Evolutionary conservation across 2,888 invertebrate species (phyloP).

Genomic region (Acanthacorydalis orientalis): DNA sequence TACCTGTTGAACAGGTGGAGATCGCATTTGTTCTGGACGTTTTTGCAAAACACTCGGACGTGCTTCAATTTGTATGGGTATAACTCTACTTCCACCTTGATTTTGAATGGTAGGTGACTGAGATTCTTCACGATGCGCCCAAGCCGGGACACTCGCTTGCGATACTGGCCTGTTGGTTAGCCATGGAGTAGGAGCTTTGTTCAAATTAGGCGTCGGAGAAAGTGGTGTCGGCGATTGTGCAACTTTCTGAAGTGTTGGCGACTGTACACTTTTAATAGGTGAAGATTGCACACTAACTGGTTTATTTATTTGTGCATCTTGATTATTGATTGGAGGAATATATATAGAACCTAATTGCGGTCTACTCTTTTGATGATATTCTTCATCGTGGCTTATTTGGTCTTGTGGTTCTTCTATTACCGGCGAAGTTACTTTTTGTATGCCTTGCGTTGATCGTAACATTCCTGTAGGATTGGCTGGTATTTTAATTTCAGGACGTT

Average conservation of each 20-base stretch:
- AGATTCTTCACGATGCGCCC: constrained; percentile 23
- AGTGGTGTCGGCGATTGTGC: constrained; percentile 17
- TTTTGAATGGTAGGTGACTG: constrained; percentile 20
- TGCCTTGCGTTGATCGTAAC: constrained; percentile 39
- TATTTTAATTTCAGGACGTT: constrained; percentile 57
- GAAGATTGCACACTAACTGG: background rate
- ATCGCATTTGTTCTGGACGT: background rate
- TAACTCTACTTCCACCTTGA: background rate
- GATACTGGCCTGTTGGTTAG: constrained; percentile 24
- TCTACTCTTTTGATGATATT: constrained; percentile 17
- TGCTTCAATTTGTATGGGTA: constrained; percentile 39
- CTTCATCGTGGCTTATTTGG: constrained; percentile 11
- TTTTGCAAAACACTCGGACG: constrained; percentile 15
- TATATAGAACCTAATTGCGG: constrained; percentile 34
- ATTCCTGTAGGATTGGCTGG: constrained; percentile 55
- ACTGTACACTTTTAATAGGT: constrained; percentile 3
- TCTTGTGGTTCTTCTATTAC: constrained; percentile 36
- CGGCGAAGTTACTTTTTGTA: constrained; percentile 7
- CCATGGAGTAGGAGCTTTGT: constrained; percentile 45
- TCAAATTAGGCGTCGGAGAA: constrained; percentile 28
- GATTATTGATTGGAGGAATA: constrained; percentile 28
- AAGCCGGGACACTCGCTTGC: constrained; percentile 31
- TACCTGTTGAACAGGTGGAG: constrained; percentile 1
- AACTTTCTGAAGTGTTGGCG: constrained; percentile 5
- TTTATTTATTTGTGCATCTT: constrained; percentile 4